phyloP scores from a whole-genome alignment of 2,113 vertebrate species.

The Typhlomys cinereus region DNA sequence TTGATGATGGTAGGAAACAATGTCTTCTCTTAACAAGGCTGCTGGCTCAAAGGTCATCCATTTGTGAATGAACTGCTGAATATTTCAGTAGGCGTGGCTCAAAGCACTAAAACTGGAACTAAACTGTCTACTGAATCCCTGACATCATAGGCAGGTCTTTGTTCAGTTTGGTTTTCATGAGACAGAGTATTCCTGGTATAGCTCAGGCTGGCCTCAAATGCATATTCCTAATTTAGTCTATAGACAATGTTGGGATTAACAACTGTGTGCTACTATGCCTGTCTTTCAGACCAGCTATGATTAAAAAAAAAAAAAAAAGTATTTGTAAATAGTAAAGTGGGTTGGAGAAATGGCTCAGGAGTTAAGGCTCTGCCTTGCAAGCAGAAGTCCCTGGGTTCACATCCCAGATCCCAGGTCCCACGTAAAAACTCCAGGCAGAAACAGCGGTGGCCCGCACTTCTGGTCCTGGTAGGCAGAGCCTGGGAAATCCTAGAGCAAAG shows the following conservation, averaged over 20 bases:
- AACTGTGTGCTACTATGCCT: not conserved
- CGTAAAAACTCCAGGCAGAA: no score
- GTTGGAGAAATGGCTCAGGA: no score
- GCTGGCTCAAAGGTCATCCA: not conserved
- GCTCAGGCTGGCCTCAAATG: not conserved
- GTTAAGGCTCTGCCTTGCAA: no score
- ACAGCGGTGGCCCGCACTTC: no score
- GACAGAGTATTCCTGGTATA: not conserved
- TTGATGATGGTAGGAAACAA: not conserved
- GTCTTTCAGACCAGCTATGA: not conserved
- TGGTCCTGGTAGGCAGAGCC: no score
- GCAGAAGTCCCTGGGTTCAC: no score
- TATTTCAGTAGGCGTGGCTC: no score
- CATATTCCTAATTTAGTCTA: not conserved
- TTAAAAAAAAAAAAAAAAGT: not conserved
- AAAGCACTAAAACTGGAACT: not conserved
- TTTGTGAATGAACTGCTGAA: not conserved
- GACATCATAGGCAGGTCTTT: not conserved
- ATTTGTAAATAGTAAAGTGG: not conserved
- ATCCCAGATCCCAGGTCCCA: no score
- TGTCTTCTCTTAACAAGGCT: not conserved
- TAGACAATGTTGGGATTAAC: not conserved
- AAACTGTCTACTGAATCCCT: not conserved
- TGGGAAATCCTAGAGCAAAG: no score
- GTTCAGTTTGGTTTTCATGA: not conserved